Evolutionary conservation across 2,113 vertebrate genomes (phyloP).

Genomic region (Hyaena hyaena): DNA sequence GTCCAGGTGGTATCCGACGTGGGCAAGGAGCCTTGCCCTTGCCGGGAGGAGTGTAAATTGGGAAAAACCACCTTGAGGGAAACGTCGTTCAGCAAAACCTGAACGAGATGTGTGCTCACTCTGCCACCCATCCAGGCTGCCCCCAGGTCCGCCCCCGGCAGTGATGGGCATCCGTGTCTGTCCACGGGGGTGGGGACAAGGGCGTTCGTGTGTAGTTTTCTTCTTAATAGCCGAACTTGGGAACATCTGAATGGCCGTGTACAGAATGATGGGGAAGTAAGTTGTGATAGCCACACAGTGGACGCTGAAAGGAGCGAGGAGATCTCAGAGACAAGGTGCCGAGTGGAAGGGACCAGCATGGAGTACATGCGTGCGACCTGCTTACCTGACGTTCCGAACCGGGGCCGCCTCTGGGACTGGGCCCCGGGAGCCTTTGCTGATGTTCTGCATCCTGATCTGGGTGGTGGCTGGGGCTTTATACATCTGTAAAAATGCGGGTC

Average conservation of each 20-base stretch:
- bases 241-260: background rate
- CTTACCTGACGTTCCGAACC: too few relatives aligned
- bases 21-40: background rate
- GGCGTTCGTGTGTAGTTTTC: accelerated
- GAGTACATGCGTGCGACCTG: accelerated
- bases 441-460: accelerated
- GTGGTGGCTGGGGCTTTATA: background rate
- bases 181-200: too few relatives aligned
- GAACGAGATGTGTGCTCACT: accelerated
- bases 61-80: background rate
- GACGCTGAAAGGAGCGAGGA: background rate
- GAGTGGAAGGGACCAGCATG: background rate
- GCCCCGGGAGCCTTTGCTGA: background rate
- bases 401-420: background rate
- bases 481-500: background rate
- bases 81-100: accelerated
- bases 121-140: background rate
- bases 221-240: background rate
- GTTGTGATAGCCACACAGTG: accelerated
- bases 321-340: accelerated
- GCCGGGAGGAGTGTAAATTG: background rate
- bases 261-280: background rate
- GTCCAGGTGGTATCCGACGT: too few relatives aligned
- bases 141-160: background rate
- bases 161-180: accelerated